Conservation (phyloP, 2,113 vertebrate genomes). For the Nicator chloris region DNA sequence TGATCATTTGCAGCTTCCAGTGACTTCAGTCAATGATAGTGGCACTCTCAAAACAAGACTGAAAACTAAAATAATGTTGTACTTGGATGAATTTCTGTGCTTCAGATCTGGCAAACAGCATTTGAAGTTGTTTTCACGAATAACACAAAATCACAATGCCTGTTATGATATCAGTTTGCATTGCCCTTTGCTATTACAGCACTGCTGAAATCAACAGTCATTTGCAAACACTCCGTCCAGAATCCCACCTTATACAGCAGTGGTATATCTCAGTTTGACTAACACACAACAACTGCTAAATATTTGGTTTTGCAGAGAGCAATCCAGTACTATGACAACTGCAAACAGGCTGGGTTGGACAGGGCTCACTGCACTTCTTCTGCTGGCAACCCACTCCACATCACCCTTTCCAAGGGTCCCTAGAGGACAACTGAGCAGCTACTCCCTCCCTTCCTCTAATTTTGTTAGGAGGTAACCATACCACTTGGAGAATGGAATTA, state of each 20-base stretch:
- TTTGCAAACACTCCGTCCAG: neutral
- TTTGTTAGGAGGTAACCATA: neutral
- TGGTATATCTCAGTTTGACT: neutral
- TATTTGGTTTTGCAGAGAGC: neutral
- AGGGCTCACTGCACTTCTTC: neutral
- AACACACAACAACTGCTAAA: neutral
- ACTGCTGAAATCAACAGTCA: neutral
- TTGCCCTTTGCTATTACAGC: neutral
- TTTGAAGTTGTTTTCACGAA: conserved; percentile 14
- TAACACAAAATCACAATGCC: neutral
- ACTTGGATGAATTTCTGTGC: neutral
- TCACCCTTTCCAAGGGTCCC: neutral
- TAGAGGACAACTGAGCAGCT: neutral
- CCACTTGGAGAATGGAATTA: conserved; percentile 11
- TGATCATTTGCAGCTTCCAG: neutral
- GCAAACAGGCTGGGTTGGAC: neutral
- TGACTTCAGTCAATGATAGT: neutral
- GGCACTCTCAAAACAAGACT: neutral
- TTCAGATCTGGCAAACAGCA: neutral
- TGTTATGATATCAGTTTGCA: neutral
- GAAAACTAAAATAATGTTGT: neutral
- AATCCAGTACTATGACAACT: neutral
- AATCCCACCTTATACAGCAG: neutral
- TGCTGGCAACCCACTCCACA: neutral
- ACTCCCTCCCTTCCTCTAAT: neutral